phyloP scores from a whole-genome alignment of 1,140 invertebrate species.

The Berghia stephanieae region DNA sequence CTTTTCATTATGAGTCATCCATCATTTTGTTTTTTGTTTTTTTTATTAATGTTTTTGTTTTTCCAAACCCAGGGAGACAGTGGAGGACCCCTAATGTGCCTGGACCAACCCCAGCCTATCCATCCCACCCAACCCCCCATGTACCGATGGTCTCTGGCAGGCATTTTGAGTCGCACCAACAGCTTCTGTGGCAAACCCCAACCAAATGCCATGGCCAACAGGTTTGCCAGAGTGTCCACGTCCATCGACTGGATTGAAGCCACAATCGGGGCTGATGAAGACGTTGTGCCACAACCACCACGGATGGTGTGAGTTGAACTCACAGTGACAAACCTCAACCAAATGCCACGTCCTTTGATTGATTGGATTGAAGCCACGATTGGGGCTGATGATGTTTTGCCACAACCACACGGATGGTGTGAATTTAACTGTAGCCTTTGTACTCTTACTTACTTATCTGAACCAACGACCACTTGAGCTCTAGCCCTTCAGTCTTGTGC shows the following conservation, averaged over 20 bases:
- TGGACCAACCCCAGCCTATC: conserved; percentile 74
- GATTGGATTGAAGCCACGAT: too few species aligned
- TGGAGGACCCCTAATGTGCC: conserved; percentile 81
- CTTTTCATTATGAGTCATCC: background rate
- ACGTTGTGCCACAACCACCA: too few species aligned
- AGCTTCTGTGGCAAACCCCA: conserved; percentile 30
- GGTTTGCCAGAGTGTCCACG: conserved; percentile 32
- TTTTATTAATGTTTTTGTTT: conserved; percentile 48
- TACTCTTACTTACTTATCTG: too few species aligned
- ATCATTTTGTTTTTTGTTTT: background rate
- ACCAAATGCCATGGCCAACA: conserved; percentile 21
- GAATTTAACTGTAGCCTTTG: too few species aligned
- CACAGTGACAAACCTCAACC: too few species aligned
- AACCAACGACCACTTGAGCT: too few species aligned
- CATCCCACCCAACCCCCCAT: background rate
- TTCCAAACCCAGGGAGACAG: conserved; percentile 80
- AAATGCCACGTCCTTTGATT: too few species aligned
- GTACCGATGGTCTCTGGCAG: conserved; percentile 68
- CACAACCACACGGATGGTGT: too few species aligned
- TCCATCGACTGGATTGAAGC: conserved; percentile 34
- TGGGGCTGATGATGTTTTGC: too few species aligned
- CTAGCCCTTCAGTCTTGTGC: too few species aligned
- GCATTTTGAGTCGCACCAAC: conserved; percentile 44
- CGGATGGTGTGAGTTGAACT: too few species aligned
- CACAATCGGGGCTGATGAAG: background rate